Evolutionary conservation across 2,888 invertebrate genomes (phyloP).

Genomic region (Icerya purchasi): DNA sequence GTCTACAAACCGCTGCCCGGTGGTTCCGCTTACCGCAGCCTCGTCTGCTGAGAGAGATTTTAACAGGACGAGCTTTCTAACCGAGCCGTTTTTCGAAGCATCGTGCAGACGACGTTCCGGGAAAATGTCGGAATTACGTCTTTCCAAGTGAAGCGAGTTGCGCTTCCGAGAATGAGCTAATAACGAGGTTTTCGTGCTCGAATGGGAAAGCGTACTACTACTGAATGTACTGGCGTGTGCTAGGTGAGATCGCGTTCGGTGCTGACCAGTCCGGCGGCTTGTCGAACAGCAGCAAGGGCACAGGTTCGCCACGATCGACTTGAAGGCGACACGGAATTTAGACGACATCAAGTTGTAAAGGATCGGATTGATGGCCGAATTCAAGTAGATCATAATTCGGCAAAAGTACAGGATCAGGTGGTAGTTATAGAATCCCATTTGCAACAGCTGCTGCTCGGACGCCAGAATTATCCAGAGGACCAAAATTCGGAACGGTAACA

Average conservation of each 20-base stretch:
- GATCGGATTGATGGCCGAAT: constrained; percentile 76
- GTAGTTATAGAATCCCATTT: constrained; percentile 51
- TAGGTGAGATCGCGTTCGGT: constrained; percentile 8
- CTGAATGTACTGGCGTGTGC: constrained; percentile 18
- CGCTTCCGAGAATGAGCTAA: constrained; percentile 3
- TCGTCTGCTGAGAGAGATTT: background rate
- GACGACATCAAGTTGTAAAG: constrained; percentile 83
- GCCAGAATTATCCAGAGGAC: constrained; percentile 63
- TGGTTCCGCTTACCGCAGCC: no score
- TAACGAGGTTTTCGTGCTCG: constrained; percentile 22
- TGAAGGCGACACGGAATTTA: constrained; percentile 64
- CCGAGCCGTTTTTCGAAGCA: background rate
- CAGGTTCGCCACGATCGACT: constrained; percentile 37
- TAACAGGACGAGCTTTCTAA: background rate
- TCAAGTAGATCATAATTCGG: constrained; percentile 66
- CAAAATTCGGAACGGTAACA: constrained; percentile 65
- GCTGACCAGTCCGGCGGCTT: constrained; percentile 7
- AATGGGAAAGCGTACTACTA: constrained; percentile 18
- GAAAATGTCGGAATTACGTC: background rate
- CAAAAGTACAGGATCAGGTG: constrained; percentile 65
- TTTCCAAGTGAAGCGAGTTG: constrained; percentile 2
- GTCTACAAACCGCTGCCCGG: no score
- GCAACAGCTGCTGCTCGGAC: constrained; percentile 28
- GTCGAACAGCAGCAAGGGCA: background rate
- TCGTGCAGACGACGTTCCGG: background rate